These are phyloP conservation scores for Platycnemis pennipes DNA, from an alignment of 2,888 invertebrate species.

Conservation along the genomic window DNA sequence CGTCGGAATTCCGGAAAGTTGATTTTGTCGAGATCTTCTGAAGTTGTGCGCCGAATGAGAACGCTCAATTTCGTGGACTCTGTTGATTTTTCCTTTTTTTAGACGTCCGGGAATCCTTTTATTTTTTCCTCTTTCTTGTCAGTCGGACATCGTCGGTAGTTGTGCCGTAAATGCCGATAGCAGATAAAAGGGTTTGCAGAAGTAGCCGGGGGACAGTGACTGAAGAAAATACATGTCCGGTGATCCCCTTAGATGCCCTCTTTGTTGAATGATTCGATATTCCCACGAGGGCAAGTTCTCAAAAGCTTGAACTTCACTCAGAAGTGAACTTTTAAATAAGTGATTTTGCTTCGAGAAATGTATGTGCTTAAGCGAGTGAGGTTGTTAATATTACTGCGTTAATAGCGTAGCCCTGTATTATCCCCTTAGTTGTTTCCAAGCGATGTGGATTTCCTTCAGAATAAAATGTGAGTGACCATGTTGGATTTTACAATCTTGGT, in stretches of 20 bases:
- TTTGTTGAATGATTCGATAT: neutral
- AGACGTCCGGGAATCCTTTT: neutral
- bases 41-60: neutral
- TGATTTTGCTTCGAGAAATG: too few relatives aligned
- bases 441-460: too few relatives aligned
- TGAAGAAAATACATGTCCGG: neutral
- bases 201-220: neutral
- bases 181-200: neutral
- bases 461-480: too few relatives aligned
- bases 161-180: neutral
- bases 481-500: too few relatives aligned
- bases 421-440: too few relatives aligned
- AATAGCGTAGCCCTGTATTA: too few relatives aligned
- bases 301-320: neutral
- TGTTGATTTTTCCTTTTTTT: neutral
- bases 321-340: too few relatives aligned
- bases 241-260: neutral
- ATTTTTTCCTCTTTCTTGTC: neutral
- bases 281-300: neutral
- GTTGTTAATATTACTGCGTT: too few relatives aligned
- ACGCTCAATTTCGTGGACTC: neutral
- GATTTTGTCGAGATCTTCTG: slow-evolving; percentile 7
- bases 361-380: too few relatives aligned
- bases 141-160: neutral
- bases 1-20: neutral